A percentile compares a stretch with the other conserved stretches of the same genome.
Conservation (phyloP, 2,113 vertebrate genomes). For the Hippocampus abdominalis region DNA sequence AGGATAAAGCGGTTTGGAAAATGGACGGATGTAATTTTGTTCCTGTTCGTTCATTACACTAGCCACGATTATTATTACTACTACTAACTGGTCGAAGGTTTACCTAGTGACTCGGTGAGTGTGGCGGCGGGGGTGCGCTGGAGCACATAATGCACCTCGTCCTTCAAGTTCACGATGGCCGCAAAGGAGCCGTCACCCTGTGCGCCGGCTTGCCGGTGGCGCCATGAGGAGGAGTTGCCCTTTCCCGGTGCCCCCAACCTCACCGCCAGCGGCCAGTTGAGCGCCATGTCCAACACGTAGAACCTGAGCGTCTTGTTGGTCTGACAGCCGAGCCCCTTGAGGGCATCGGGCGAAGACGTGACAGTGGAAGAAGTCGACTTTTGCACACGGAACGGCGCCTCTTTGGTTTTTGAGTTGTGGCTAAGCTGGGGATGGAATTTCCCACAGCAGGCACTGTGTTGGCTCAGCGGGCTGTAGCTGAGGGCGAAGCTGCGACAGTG, state of each 20-base stretch:
- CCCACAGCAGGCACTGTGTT: conserved; percentile 89
- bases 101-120: conserved; percentile 81
- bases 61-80: background rate
- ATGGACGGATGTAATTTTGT: too few relatives aligned
- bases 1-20: too few relatives aligned
- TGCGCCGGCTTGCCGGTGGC: conserved; percentile 63
- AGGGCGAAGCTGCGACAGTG: conserved; percentile 80
- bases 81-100: conserved; percentile 2
- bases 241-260: conserved; percentile 80
- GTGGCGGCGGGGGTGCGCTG: conserved; percentile 74
- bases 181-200: conserved; percentile 73
- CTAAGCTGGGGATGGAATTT: conserved; percentile 59
- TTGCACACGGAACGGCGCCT: conserved; percentile 13
- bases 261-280: conserved; percentile 89
- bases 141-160: conserved; percentile 91
- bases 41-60: too few relatives aligned
- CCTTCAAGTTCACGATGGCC: conserved; percentile 86
- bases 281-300: conserved; percentile 86
- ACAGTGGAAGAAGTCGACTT: conserved; percentile 1
- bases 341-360: conserved; percentile 31
- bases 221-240: conserved; percentile 14
- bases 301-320: conserved; percentile 95
- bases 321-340: conserved; percentile 87
- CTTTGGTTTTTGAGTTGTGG: conserved; percentile 40
- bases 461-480: conserved; percentile 82